These are phyloP conservation scores for Heliconius hewitsoni DNA, from an alignment of 1,140 invertebrate genomes.

Conservation along the genomic window DNA sequence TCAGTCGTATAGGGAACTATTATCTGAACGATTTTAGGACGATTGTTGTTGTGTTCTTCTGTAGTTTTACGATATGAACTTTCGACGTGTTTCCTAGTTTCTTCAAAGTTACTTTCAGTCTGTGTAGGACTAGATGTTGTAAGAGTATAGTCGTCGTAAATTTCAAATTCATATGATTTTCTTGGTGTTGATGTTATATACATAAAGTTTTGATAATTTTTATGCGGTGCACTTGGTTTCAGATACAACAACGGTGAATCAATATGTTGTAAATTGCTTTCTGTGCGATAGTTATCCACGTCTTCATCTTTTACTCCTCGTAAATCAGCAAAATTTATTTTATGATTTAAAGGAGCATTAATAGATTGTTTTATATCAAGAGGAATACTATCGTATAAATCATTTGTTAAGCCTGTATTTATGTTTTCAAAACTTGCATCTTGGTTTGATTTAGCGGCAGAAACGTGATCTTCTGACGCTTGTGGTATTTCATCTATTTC, in stretches of 20 bases:
- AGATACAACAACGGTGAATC: conserved; percentile 80
- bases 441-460: conserved; percentile 61
- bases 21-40: conserved; percentile 86
- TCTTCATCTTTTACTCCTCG: conserved; percentile 70
- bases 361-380: conserved; percentile 48
- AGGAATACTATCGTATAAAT: conserved; percentile 62
- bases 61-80: conserved; percentile 52
- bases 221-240: conserved; percentile 77
- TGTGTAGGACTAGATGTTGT: conserved; percentile 49
- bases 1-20: conserved; percentile 89
- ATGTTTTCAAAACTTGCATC: conserved; percentile 71
- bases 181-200: conserved; percentile 49
- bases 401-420: conserved; percentile 61
- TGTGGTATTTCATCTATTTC: conserved; percentile 67
- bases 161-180: conserved; percentile 65
- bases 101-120: conserved; percentile 40
- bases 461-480: conserved; percentile 75
- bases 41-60: conserved; percentile 48
- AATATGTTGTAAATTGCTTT: conserved; percentile 74
- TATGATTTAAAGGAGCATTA: conserved; percentile 56
- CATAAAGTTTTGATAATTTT: conserved; percentile 69
- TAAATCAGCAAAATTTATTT: conserved; percentile 65
- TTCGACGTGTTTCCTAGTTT: conserved; percentile 56
- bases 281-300: conserved; percentile 70
- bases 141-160: conserved; percentile 64